These are phyloP conservation scores for Electrona antarctica DNA, from an alignment of 2,113 vertebrate genomes.

Conservation along the genomic window DNA sequence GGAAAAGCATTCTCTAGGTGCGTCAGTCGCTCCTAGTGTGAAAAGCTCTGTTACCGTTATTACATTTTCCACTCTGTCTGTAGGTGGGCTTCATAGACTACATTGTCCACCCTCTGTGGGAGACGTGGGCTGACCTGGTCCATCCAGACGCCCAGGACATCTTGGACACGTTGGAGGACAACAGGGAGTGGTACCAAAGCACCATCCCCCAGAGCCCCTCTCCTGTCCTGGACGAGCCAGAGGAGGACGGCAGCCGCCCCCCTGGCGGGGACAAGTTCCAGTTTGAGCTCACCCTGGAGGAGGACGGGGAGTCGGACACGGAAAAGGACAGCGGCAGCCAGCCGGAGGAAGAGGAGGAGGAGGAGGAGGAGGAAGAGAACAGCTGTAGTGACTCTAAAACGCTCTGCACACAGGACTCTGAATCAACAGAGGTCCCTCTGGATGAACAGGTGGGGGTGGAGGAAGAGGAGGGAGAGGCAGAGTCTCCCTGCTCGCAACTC, in stretches of 20 bases:
- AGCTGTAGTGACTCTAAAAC: constrained; percentile 99
- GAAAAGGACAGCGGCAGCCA: constrained; percentile 98
- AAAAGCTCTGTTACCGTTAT: too few species aligned
- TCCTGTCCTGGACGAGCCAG: constrained; percentile 88
- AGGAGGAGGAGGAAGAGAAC: constrained; percentile 86
- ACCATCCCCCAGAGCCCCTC: constrained; percentile 99
- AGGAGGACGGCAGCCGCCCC: constrained; percentile 88
- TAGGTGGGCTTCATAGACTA: constrained; percentile 99
- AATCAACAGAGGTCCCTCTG: constrained; percentile 96
- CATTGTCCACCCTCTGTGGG: constrained; percentile 98
- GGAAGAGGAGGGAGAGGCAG: constrained; percentile 81
- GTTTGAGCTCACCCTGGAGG: constrained; percentile 96
- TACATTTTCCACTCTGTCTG: constrained; percentile 11
- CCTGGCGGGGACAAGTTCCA: constrained; percentile 96
- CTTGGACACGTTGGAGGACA: constrained; percentile 97
- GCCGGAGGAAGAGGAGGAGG: constrained; percentile 89
- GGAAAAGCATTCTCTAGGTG: too few species aligned
- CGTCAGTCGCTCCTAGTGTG: too few species aligned
- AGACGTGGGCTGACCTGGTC: constrained; percentile 98
- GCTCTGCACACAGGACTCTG: constrained; percentile 96
- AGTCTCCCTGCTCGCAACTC: constrained; percentile 75
- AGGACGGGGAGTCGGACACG: constrained; percentile 94
- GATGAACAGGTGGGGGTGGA: constrained; percentile 93
- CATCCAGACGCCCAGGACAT: constrained; percentile 98
- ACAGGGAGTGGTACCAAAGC: constrained; percentile 99